A percentile compares a stretch with the other conserved stretches of the same genome.
phyloP scores from a whole-genome alignment of 2,797 vertebrate genomes.

The Cirrhinus molitorella region DNA sequence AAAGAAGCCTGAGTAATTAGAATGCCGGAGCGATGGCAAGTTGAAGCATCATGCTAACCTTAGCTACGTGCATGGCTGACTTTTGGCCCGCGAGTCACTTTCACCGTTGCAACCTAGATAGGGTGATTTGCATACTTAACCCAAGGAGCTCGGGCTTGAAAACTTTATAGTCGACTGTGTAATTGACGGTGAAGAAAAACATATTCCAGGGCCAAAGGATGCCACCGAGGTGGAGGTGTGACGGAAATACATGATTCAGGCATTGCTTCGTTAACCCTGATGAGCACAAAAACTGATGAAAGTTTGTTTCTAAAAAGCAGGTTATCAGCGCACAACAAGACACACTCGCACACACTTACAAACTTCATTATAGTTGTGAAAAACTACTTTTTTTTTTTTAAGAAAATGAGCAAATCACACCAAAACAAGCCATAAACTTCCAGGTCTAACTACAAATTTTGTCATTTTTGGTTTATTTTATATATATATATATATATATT shows the following conservation, averaged over 20 bases:
- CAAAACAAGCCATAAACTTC: not conserved
- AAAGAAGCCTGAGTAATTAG: constrained; percentile 73
- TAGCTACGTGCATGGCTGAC: constrained; percentile 38
- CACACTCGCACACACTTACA: not conserved
- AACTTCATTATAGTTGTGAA: not conserved
- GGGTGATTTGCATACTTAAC: constrained; percentile 50
- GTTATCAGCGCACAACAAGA: constrained; percentile 21
- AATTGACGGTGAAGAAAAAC: constrained; percentile 48
- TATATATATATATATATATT: too few species aligned
- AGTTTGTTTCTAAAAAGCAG: constrained; percentile 12
- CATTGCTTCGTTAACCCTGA: constrained; percentile 28
- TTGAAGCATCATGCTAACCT: constrained; percentile 74
- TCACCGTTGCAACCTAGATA: constrained; percentile 12
- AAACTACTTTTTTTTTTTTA: not conserved
- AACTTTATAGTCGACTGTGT: constrained; percentile 47
- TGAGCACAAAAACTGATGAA: not conserved
- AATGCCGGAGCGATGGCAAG: constrained; percentile 76
- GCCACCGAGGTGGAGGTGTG: constrained; percentile 39
- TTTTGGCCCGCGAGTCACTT: constrained; percentile 39
- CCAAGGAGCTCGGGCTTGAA: constrained; percentile 19
- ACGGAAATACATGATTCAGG: constrained; percentile 24
- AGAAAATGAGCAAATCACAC: not conserved
- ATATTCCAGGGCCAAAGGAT: constrained; percentile 36
- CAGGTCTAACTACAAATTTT: not conserved
- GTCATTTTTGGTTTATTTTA: not conserved